A percentile compares a stretch with the other conserved stretches of the same genome.
phyloP scores from a whole-genome alignment of 2,888 invertebrate genomes.

The Apomyelois bistriatella region DNA sequence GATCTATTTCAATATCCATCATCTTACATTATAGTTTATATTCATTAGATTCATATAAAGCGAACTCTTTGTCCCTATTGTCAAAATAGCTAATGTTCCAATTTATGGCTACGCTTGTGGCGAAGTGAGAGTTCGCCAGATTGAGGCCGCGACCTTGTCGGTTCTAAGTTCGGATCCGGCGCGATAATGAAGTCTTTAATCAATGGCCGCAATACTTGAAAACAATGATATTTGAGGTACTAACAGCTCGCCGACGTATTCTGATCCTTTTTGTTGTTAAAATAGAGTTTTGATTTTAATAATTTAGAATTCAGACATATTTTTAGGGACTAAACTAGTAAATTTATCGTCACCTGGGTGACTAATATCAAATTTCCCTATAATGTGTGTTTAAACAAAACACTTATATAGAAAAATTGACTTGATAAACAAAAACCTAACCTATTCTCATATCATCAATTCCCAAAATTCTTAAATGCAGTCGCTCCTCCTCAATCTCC shows the following conservation, averaged over 20 bases:
- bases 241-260: background rate
- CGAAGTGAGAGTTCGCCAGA: constrained; percentile 19
- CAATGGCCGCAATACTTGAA: constrained; percentile 4
- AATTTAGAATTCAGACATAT: background rate
- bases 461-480: background rate
- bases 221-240: constrained; percentile 7
- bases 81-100: background rate
- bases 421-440: no score
- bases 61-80: background rate
- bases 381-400: no score
- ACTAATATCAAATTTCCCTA: no score
- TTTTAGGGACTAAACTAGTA: no score
- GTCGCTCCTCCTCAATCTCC: no score
- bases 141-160: constrained; percentile 23
- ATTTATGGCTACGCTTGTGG: constrained; percentile 7
- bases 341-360: no score
- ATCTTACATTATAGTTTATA: no score
- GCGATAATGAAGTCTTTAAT: constrained; percentile 13
- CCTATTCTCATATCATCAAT: no score
- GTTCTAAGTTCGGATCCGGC: constrained; percentile 11
- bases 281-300: background rate
- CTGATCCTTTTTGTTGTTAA: background rate
- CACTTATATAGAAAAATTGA: no score
- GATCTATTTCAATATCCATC: no score
- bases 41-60: no score